phyloP scores from a whole-genome alignment of 1,140 invertebrate species.

The Maconellicoccus hirsutus region DNA sequence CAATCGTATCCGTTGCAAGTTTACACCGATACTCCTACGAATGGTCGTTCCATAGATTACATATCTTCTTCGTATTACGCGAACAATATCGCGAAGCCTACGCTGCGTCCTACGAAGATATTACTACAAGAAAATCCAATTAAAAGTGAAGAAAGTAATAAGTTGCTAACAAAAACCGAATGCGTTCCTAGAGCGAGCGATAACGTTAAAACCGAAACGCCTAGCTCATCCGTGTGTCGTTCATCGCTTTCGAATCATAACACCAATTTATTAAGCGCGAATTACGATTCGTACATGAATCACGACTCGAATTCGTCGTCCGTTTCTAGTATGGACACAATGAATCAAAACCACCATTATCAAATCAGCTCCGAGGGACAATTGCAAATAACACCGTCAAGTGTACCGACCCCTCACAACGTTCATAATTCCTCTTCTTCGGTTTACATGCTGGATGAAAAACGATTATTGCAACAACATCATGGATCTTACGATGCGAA shows the following conservation, averaged over 20 bases:
- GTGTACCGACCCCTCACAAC: slow-evolving; percentile 36
- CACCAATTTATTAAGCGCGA: slow-evolving; percentile 21
- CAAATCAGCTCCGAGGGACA: background rate
- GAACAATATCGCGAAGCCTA: slow-evolving; percentile 32
- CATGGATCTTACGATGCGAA: slow-evolving; percentile 23
- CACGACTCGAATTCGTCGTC: slow-evolving; percentile 60
- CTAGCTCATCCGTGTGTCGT: background rate
- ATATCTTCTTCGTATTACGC: slow-evolving; percentile 29
- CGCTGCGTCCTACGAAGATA: slow-evolving; percentile 45
- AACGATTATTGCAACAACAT: slow-evolving; percentile 37
- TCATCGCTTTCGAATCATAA: slow-evolving; percentile 25
- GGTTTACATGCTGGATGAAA: slow-evolving; percentile 32
- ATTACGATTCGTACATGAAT: slow-evolving; percentile 49
- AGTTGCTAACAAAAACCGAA: slow-evolving; percentile 27
- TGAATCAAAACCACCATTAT: slow-evolving; percentile 37
- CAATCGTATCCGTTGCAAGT: background rate
- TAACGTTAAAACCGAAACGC: background rate
- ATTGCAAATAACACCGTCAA: slow-evolving; percentile 28
- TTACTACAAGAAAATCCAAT: slow-evolving; percentile 34
- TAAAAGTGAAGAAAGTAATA: slow-evolving; percentile 25
- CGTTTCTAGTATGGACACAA: slow-evolving; percentile 57
- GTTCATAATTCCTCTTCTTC: slow-evolving; percentile 37
- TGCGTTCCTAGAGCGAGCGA: slow-evolving; percentile 15
- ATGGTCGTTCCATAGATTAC: slow-evolving; percentile 24
- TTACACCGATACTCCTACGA: background rate